A percentile compares a stretch with the other conserved stretches of the same genome.
These are phyloP conservation scores for Danaus chrysippus DNA, from an alignment of 2,888 invertebrate genomes.

Conservation along the genomic window DNA sequence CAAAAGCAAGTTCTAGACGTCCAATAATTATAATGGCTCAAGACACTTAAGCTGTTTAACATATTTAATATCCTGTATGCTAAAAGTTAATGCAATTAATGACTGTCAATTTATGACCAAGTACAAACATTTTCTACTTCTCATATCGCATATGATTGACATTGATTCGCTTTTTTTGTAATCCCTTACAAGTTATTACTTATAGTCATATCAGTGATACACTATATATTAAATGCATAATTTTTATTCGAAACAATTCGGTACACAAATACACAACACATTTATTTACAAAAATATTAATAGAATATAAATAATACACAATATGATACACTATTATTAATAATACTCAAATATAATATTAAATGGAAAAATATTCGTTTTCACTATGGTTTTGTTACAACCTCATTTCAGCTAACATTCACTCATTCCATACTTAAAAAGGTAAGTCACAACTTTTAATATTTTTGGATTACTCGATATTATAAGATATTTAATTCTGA, in stretches of 20 bases:
- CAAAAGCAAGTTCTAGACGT: no score
- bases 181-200: no score
- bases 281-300: conserved; percentile 68
- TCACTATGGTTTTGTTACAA: conserved; percentile 30
- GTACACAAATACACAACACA: conserved; percentile 62
- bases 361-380: conserved; percentile 51
- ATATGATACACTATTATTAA: conserved; percentile 11
- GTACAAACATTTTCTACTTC: no score
- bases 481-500: no score
- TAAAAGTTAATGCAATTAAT: no score
- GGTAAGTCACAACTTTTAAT: background rate
- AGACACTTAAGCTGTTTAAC: no score
- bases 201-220: background rate
- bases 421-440: background rate
- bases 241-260: conserved; percentile 34
- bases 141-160: no score
- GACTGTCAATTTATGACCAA: no score
- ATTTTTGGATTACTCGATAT: background rate
- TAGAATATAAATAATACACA: conserved; percentile 38
- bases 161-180: no score
- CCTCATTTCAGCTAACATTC: background rate
- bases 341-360: conserved; percentile 32
- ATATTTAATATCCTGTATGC: no score
- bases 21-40: no score
- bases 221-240: conserved; percentile 5